A percentile compares a stretch with the other conserved stretches of the same genome.
Conservation (phyloP, 2,888 invertebrate species). For the Oithona nana region DNA sequence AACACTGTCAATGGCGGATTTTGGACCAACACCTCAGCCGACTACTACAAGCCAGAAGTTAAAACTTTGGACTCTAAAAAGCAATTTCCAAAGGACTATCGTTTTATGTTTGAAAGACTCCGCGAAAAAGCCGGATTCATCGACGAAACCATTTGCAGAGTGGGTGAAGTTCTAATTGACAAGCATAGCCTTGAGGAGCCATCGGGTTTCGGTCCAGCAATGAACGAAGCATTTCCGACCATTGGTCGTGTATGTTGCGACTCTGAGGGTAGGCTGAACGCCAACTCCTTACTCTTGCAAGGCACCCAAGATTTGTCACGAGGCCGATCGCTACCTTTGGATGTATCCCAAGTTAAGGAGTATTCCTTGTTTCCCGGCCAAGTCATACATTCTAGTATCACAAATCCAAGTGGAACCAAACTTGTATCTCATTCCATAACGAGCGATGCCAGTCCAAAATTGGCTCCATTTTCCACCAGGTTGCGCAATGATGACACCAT, state of each 20-base stretch:
- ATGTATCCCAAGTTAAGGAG: constrained; percentile 35
- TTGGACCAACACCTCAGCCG: background rate
- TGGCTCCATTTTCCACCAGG: constrained; percentile 2
- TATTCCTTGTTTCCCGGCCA: constrained; percentile 61
- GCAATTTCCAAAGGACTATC: constrained; percentile 21
- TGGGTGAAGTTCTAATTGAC: constrained; percentile 17
- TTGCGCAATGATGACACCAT: constrained; percentile 10
- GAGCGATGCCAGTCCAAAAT: constrained; percentile 13
- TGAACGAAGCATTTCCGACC: constrained; percentile 32
- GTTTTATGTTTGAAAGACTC: constrained; percentile 37
- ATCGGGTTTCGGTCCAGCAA: background rate
- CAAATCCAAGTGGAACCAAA: constrained; percentile 46
- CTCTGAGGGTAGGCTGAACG: constrained; percentile 44
- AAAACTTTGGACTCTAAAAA: background rate
- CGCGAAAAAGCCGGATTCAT: constrained; percentile 30
- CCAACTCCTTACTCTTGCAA: constrained; percentile 47
- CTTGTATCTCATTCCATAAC: constrained; percentile 47
- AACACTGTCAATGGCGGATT: background rate
- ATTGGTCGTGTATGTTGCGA: constrained; percentile 59
- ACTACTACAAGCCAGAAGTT: background rate
- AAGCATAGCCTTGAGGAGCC: background rate
- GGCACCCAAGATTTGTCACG: constrained; percentile 37
- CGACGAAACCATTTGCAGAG: constrained; percentile 26
- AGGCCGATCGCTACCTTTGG: constrained; percentile 29
- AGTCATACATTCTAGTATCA: constrained; percentile 49